Evolutionary conservation across 2,113 vertebrate species (phyloP).

Genomic region (Phylloscopus trochilus): DNA sequence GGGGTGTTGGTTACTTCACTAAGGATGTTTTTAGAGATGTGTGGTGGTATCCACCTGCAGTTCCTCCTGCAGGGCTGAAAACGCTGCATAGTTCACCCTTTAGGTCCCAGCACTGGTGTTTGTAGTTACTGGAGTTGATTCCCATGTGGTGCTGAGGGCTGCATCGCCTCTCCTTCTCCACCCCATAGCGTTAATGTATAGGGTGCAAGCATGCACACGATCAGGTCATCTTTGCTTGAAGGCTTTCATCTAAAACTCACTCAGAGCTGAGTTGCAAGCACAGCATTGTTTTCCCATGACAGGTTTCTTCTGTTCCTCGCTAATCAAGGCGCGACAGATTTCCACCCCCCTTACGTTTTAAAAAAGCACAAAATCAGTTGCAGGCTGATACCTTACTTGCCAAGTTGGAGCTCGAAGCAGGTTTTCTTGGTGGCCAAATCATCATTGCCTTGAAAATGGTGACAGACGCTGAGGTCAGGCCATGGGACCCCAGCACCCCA

Average conservation of each 20-base stretch:
- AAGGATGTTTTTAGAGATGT: background rate
- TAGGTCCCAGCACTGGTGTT: background rate
- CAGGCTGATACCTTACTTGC: constrained; percentile 69
- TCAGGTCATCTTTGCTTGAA: background rate
- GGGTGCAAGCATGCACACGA: fast-evolving
- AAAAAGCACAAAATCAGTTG: constrained; percentile 66
- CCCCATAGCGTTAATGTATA: fast-evolving
- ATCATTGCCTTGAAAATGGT: constrained; percentile 66
- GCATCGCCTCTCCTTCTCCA: background rate
- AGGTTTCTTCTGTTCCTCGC: constrained; percentile 61
- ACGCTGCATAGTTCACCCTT: fast-evolving
- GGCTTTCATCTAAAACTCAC: background rate
- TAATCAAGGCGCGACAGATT: constrained; percentile 69
- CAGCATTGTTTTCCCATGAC: constrained; percentile 21
- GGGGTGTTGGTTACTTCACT: background rate
- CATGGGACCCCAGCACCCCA: background rate
- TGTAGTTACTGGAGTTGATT: background rate
- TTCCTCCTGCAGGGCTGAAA: background rate
- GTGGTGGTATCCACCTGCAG: background rate
- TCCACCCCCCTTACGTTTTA: constrained; percentile 65
- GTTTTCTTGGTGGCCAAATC: constrained; percentile 71
- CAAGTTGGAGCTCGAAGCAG: constrained; percentile 71
- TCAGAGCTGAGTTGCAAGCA: background rate
- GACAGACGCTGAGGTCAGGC: constrained; percentile 60
- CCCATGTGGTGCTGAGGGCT: background rate